Percentiles rank a stretch among this genome's conserved stretches.
Evolutionary conservation across 2,888 invertebrate species (phyloP).

Genomic region (Rhopalosiphum nymphaeae): DNA sequence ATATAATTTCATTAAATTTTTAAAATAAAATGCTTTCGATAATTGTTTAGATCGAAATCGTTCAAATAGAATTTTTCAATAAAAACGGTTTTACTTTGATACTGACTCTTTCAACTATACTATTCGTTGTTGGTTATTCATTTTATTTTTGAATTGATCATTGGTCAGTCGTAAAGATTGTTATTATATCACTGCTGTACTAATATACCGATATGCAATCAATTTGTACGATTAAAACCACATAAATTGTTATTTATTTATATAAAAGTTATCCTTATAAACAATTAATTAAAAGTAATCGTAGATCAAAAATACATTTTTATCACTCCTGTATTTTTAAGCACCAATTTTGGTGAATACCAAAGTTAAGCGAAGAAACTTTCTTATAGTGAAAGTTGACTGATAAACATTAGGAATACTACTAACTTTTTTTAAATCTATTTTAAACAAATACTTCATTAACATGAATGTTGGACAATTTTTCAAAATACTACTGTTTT

Average conservation of each 20-base stretch:
- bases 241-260: conserved; percentile 60
- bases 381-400: conserved; percentile 64
- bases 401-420: conserved; percentile 62
- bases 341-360: conserved; percentile 56
- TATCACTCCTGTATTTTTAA: conserved; percentile 61
- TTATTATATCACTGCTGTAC: conserved; percentile 60
- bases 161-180: conserved; percentile 56
- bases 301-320: conserved; percentile 61
- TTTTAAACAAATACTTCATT: conserved; percentile 61
- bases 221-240: conserved; percentile 62
- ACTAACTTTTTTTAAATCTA: conserved; percentile 62
- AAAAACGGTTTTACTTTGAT: conserved; percentile 41
- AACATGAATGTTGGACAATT: conserved; percentile 59
- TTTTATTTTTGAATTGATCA: conserved; percentile 49
- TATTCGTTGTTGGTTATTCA: conserved; percentile 44
- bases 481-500: conserved; percentile 59
- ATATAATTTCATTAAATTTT: not conserved
- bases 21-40: conserved; percentile 24
- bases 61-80: conserved; percentile 33
- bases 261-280: conserved; percentile 61
- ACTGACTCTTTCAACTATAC: conserved; percentile 53
- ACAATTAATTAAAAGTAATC: conserved; percentile 56
- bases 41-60: conserved; percentile 44
- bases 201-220: conserved; percentile 60
- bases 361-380: conserved; percentile 61